Evolutionary conservation across 2,797 vertebrate genomes (phyloP), one percentile per base, ranked within the genome.

Genomic region (Sitta carolinensis): DNA sequence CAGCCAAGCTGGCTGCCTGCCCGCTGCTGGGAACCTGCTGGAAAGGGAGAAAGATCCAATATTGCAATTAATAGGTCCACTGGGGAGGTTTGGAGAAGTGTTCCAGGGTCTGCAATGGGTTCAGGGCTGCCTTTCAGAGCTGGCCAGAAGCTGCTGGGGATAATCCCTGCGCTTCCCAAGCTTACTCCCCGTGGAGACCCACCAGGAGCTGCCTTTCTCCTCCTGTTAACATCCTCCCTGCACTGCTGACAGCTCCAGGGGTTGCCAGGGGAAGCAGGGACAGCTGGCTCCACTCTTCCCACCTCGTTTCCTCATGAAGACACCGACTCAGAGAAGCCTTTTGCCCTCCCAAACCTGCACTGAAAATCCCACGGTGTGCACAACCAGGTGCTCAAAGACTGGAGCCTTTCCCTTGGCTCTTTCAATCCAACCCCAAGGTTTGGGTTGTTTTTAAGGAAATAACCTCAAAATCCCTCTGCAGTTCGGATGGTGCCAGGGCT

Each of bases 11-110:
- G 94, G 90, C 78, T 9, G 45, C 2, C 0, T 29, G 85, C 95
- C 88, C 32, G 16, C 22, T 62, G 87, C 92, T 82, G 25, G 90
- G 86, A 95, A 88, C 92, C 93, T 93, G 88, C 88, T 92, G 94
- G 87, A 91, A 85, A 26, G 55, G 92, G 67, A 1, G 1, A 47
- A 74, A 85, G 78, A 94, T 74, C 81, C 86, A 85, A 89, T 87
- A 89, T 61, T 89, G 75, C 88, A 51, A 90, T 92, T 85, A 80
- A 89, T 82, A 58, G 66, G 57, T 58, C 89, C n/a, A 1, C 45
- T 9, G 84, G 72, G 93, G 63, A 23, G 47, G 47, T 15, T 22
- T 27, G 8, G 70, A 40, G 92, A 12, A 92, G 74, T 0, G 62
- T 38, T 81, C 40, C 62, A 4, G 67, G 5, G 63, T 38, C 89